Base-by-base conservation (phyloP, 1,140 invertebrate species). In the Euura lappo region DNA sequence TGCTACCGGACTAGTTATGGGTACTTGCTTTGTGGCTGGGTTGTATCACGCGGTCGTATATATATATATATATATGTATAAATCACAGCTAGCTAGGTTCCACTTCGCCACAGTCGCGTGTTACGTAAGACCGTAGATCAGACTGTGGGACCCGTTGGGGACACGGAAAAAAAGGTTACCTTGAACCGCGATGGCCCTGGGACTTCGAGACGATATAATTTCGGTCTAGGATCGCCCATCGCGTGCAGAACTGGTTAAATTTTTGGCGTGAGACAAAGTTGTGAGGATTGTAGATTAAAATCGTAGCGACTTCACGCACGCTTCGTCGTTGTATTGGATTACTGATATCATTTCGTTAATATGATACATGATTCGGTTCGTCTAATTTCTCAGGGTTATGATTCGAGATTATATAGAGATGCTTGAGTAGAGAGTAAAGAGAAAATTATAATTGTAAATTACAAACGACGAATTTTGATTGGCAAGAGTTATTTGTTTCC, bases 361-460 rank as follows among this genome's bases (percentile, higher is more conserved):
- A n/a, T n/a, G n/a, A n/a, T n/a, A 60, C 51, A 11, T 60, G 4
- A 60, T 60, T n/a, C 51, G 4, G 51, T 28, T 28, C 28, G 28
- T 28, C 28, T 28, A 28, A 28, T 28, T 28, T 28, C 28, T 28
- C 28, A 28, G 0, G 28, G 28, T 28, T 28, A 28, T 28, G 28
- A 28, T 28, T 28, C 28, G 28, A 28, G 28, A 28, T 28, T 28
- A 28, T 28, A 28, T 28, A 28, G 28, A 28, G 28, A 28, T 28
- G 28, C 28, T 28, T 28, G 28, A 28, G 28, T 28, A 28, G 28
- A 28, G 28, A 28, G 28, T 28, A 28, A 28, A 28, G 28, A 28
- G 28, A 28, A 60, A 60, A 60, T 60, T 60, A 60, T 8, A 60
- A 60, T 60, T 60, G 51, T 60, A 60, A 60, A 60, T 60, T 60